Evolutionary conservation across 1,140 invertebrate genomes (phyloP).

Genomic region (Zeugodacus cucurbitae): DNA sequence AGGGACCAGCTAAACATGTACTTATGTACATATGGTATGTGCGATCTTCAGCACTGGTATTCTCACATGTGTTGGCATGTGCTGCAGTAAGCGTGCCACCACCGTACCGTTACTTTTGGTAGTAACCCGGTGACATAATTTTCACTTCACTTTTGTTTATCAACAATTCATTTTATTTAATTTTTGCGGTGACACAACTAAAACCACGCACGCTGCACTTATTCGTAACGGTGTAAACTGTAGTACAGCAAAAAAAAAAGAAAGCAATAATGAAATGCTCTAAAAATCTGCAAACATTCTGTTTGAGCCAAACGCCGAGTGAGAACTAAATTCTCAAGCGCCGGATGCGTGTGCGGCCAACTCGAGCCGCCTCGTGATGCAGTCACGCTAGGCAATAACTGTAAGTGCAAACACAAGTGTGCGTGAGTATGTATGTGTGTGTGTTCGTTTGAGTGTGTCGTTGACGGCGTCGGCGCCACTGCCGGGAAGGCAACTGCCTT

Average conservation of each 20-base stretch:
- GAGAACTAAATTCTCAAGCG: constrained; percentile 19
- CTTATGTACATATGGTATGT: not conserved
- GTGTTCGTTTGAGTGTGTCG: not conserved
- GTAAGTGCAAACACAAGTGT: not conserved
- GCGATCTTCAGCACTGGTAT: not conserved
- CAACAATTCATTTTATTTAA: not conserved
- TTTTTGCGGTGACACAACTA: not conserved
- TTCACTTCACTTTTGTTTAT: not conserved
- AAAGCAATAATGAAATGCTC: not conserved
- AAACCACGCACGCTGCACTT: not conserved
- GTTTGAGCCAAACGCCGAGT: constrained; percentile 4
- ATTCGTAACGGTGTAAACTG: not conserved
- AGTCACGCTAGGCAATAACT: not conserved
- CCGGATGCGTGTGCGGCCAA: not conserved
- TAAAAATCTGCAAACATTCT: constrained; percentile 13
- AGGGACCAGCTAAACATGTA: not conserved
- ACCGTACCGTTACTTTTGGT: not conserved
- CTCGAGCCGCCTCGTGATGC: not conserved
- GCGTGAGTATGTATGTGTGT: not conserved
- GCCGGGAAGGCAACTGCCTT: not conserved
- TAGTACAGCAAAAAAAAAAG: not conserved
- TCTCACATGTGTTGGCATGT: not conserved
- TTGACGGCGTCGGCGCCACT: not conserved
- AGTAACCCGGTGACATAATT: constrained; percentile 7
- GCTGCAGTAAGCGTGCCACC: not conserved